Conservation (phyloP, 1,140 invertebrate species). For the Tetragnatha versicolor region DNA sequence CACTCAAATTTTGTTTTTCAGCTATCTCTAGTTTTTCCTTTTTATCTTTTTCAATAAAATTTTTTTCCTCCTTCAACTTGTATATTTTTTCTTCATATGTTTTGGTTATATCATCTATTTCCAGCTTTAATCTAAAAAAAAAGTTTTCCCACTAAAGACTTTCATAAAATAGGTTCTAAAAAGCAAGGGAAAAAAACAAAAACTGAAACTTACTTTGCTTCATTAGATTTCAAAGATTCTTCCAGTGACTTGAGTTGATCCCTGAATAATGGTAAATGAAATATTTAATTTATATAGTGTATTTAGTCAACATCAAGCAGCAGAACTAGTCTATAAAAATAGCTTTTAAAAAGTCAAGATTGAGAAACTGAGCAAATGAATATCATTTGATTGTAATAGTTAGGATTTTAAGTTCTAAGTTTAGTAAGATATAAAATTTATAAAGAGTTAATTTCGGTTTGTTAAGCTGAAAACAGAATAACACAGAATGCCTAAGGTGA, state of each 20-base stretch:
- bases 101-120: conserved; percentile 1
- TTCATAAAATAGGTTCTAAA: background rate
- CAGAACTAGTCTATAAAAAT: too few species aligned
- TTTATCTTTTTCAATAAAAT: background rate
- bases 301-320: too few species aligned
- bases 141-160: background rate
- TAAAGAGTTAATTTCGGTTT: too few species aligned
- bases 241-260: conserved; percentile 14
- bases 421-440: too few species aligned
- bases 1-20: conserved; percentile 32
- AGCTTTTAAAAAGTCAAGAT: too few species aligned
- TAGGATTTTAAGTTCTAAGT: too few species aligned
- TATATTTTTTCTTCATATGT: conserved; percentile 28
- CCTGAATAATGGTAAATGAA: background rate
- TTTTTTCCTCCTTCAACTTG: conserved; percentile 27
- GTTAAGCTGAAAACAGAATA: too few species aligned
- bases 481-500: too few species aligned
- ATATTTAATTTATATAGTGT: background rate
- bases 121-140: conserved; percentile 4
- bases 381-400: too few species aligned
- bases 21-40: conserved; percentile 28
- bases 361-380: too few species aligned
- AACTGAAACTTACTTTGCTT: conserved; percentile 19
- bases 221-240: conserved; percentile 9
- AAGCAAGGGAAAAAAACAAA: background rate